Evolutionary conservation across 64 coral and sea anemone species (phyloP), one percentile per base, ranked within the genome.

Genomic region (Porites australiensis): DNA sequence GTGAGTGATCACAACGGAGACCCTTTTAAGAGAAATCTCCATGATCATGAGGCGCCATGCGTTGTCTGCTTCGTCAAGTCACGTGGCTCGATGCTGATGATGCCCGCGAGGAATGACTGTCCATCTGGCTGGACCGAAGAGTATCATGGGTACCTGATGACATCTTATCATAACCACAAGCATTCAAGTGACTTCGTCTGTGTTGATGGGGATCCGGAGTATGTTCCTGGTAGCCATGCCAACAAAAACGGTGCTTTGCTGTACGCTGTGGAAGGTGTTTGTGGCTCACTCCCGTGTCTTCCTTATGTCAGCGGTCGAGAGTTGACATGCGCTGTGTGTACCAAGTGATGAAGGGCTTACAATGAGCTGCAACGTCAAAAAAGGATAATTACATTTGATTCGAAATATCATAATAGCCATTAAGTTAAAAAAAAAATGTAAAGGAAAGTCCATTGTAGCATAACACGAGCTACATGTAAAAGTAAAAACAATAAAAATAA

Each of bases 61-160:
- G 58, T 72, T 74, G 90, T 85, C 4, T 92, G 90, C 43, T 77
- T 85, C 47, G 90, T 92, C 21, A 61, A 18, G 68, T 82, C 58
- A 65, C 90, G 89, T 58, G 74, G 79, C 16, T 22, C 81, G 47
- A 61, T 66, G 58, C 7, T 92, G 69, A 92, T 92, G 72, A 86
- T 85, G 23, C 90, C 90, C n/a, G 90, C 70, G 3, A 92, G 77
- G 43, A 82, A 92, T 61, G 90, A 92, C 67, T 92, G 90, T 74
- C 70, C 70, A 16, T 55, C 81, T 57, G 90, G 90, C 86, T 92
- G 90, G 90, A 75, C 23, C 69, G 3, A 60, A 3, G 90, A 86
- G 44, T 92, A 92, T 64, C 48, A 83, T 74, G 90, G 90, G 22
- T 92, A 85, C 60, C 19, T 89, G n/a, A 75, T 83, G 79, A 62